These are phyloP conservation scores for Anser brachyrhynchus DNA, from an alignment of 2,113 vertebrate species.

Conservation along the genomic window DNA sequence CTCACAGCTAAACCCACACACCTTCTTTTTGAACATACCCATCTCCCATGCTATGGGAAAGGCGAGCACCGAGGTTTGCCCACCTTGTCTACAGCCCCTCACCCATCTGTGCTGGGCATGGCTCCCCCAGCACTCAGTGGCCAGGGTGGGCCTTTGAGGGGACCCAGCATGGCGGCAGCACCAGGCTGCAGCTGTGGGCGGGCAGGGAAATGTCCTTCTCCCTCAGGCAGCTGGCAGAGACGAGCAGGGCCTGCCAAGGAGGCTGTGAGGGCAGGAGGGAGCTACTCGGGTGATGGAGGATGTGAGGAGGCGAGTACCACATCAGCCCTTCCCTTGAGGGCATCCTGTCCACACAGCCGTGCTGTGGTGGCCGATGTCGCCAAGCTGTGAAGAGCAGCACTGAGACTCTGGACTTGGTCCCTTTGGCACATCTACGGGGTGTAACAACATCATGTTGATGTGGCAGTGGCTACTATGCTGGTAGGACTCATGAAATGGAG, in stretches of 20 bases:
- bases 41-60: neutral
- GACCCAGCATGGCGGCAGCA: neutral
- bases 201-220: neutral
- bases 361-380: rapidly evolving
- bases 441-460: neutral
- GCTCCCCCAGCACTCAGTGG: neutral
- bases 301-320: rapidly evolving
- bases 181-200: neutral
- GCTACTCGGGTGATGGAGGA: neutral
- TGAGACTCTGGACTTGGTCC: neutral
- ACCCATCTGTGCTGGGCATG: neutral
- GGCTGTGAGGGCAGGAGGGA: neutral
- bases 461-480: neutral
- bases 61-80: rapidly evolving
- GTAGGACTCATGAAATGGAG: neutral
- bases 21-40: neutral
- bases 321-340: neutral
- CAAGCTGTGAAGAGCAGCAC: neutral
- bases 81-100: neutral
- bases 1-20: neutral
- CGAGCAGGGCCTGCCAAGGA: neutral
- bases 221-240: neutral
- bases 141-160: neutral
- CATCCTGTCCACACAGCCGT: rapidly evolving
- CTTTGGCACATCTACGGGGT: rapidly evolving